Evolutionary conservation across 1,140 invertebrate species (phyloP).

Genomic region (Drosophila nannoptera): DNA sequence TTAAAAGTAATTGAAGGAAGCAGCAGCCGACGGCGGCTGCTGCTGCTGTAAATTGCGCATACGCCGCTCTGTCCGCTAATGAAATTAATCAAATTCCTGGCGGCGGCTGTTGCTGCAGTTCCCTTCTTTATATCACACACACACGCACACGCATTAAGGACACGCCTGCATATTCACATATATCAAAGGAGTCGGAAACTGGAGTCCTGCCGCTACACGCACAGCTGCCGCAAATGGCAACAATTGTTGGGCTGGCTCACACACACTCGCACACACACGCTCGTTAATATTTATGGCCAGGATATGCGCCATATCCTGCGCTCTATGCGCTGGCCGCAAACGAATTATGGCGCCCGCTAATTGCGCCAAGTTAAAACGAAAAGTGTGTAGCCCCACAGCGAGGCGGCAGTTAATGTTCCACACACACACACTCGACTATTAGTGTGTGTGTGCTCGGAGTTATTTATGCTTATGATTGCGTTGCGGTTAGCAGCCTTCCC

Average conservation of each 20-base stretch:
- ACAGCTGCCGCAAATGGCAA: conserved; percentile 59
- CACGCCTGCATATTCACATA: conserved; percentile 35
- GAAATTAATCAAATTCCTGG: conserved; percentile 42
- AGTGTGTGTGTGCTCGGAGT: conserved; percentile 40
- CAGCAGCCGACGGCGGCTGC: conserved; percentile 2
- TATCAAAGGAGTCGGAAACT: conserved; percentile 29
- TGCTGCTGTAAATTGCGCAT: conserved; percentile 52
- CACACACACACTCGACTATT: conserved; percentile 14
- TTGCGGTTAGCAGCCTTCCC: conserved; percentile 62
- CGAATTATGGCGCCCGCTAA: conserved; percentile 72
- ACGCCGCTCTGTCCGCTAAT: conserved; percentile 52
- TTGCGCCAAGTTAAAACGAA: conserved; percentile 74
- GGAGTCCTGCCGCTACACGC: conserved; percentile 25
- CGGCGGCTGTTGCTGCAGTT: conserved; percentile 19
- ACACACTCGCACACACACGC: conserved; percentile 10
- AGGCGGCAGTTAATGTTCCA: conserved; percentile 53
- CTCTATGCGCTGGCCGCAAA: conserved; percentile 63
- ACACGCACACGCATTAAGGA: conserved; percentile 46
- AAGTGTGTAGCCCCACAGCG: conserved; percentile 54
- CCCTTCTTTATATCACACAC: neutral
- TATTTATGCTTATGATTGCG: conserved; percentile 75
- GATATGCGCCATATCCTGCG: conserved; percentile 63
- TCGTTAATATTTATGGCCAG: conserved; percentile 59
- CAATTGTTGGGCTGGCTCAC: conserved; percentile 36
- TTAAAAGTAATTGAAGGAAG: conserved; percentile 62